Evolutionary conservation across 2,797 vertebrate species (phyloP).

Genomic region (Sebastes itinus): DNA sequence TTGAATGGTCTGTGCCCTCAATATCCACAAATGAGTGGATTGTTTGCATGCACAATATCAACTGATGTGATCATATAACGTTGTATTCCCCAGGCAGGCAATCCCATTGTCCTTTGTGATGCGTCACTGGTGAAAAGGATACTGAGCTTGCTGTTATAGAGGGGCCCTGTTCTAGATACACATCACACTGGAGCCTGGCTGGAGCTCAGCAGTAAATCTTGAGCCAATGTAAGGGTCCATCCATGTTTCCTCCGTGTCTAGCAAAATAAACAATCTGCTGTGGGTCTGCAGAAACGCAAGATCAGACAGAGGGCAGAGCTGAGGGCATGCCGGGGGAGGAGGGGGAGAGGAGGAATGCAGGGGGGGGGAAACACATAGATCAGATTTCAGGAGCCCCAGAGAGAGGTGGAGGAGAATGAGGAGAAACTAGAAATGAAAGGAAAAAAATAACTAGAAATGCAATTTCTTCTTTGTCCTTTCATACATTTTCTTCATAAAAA

Average conservation of each 20-base stretch:
- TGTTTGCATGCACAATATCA: slow-evolving; percentile 22
- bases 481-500: not conserved
- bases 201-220: slow-evolving; percentile 75
- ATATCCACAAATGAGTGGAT: slow-evolving; percentile 5
- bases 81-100: slow-evolving; percentile 10
- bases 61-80: slow-evolving; percentile 25
- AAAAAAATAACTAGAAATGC: not conserved
- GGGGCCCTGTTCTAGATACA: slow-evolving; percentile 30
- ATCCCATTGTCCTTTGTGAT: slow-evolving; percentile 29
- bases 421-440: slow-evolving; percentile 2
- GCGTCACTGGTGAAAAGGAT: slow-evolving; percentile 23
- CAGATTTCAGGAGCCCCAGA: slow-evolving; percentile 83
- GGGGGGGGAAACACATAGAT: slow-evolving; percentile 77
- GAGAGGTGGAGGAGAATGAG: slow-evolving; percentile 48
- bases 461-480: not conserved
- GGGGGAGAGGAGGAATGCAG: slow-evolving; percentile 71
- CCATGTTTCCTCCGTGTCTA: slow-evolving; percentile 70
- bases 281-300: slow-evolving; percentile 87
- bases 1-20: slow-evolving; percentile 18
- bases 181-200: slow-evolving; percentile 57
- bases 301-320: slow-evolving; percentile 77
- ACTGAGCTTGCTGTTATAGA: slow-evolving; percentile 19
- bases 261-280: slow-evolving; percentile 91
- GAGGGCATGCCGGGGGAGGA: slow-evolving; percentile 71
- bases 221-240: slow-evolving; percentile 70